Percentiles rank a stretch among this genome's conserved stretches.
Evolutionary conservation across 2,797 vertebrate species (phyloP).

Genomic region (Bradypodion pumilum): DNA sequence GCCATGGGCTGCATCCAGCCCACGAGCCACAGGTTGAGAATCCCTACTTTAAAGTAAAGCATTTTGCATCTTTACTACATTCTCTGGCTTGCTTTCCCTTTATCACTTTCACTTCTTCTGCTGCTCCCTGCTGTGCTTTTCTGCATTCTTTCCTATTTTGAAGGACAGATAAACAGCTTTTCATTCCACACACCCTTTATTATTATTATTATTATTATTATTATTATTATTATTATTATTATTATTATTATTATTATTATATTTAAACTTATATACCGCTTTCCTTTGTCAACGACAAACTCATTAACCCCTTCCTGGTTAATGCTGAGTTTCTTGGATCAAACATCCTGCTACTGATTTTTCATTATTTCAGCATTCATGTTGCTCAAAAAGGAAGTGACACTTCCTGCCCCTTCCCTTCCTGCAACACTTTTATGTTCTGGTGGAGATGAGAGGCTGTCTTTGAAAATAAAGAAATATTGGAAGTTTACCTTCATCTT

Average conservation of each 20-base stretch:
- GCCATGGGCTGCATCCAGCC: too few species aligned
- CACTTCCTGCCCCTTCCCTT: too few species aligned
- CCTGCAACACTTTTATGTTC: not conserved
- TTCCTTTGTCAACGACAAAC: too few species aligned
- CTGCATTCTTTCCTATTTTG: not conserved
- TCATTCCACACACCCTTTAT: not conserved
- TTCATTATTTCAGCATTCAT: not conserved
- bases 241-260: too few species aligned
- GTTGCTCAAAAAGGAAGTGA: not conserved
- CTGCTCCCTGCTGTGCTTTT: not conserved
- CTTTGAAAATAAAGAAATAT: not conserved
- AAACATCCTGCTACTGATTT: not conserved
- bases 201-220: too few species aligned
- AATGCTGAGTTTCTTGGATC: not conserved
- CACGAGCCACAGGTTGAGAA: too few species aligned
- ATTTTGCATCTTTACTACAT: not conserved
- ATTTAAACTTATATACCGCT: too few species aligned
- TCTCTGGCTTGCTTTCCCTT: not conserved
- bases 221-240: too few species aligned
- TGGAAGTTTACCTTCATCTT: not conserved
- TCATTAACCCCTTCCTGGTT: too few species aligned
- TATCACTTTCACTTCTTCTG: too few species aligned
- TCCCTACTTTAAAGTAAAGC: not conserved
- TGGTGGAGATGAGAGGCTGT: not conserved
- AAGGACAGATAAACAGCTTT: not conserved